Conservation (phyloP, 1,140 invertebrate genomes). For the Phymastichus coffea region DNA sequence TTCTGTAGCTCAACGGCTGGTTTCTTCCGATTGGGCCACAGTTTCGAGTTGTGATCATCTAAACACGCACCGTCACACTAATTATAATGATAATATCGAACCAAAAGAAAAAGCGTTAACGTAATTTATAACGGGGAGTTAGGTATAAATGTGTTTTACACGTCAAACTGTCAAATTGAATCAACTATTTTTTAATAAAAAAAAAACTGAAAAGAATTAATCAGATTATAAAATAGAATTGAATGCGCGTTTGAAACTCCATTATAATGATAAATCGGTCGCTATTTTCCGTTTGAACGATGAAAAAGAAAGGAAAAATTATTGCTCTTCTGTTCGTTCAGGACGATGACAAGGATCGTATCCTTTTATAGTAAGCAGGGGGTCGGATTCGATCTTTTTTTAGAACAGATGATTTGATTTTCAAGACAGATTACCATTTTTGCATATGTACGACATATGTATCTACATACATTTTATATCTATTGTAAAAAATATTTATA, state of each 20-base stretch:
- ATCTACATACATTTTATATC: neutral
- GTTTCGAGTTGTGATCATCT: conserved; percentile 33
- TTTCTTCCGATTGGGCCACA: conserved; percentile 30
- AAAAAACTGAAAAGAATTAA: conserved; percentile 22
- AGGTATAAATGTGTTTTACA: conserved; percentile 10
- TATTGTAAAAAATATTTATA: too few species aligned
- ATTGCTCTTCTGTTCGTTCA: conserved; percentile 18
- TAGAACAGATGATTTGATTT: too few species aligned
- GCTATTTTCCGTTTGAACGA: conserved; percentile 25
- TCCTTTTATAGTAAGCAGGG: conserved; percentile 1
- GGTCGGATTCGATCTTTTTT: conserved; percentile 22
- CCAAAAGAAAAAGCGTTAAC: conserved; percentile 7
- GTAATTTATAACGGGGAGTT: conserved; percentile 11
- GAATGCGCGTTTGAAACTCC: conserved; percentile 9
- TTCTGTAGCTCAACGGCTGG: conserved; percentile 30
- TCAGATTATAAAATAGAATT: conserved; percentile 29
- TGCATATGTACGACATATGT: neutral
- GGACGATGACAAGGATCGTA: neutral
- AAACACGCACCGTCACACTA: conserved; percentile 29
- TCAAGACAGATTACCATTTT: neutral
- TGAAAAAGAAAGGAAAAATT: conserved; percentile 20
- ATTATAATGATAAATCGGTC: conserved; percentile 24
- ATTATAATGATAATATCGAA: conserved; percentile 4
- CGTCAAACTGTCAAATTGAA: conserved; percentile 17
- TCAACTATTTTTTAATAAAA: conserved; percentile 30